Base-by-base conservation (phyloP, 2,888 invertebrate genomes). In the Anodontia alba region DNA sequence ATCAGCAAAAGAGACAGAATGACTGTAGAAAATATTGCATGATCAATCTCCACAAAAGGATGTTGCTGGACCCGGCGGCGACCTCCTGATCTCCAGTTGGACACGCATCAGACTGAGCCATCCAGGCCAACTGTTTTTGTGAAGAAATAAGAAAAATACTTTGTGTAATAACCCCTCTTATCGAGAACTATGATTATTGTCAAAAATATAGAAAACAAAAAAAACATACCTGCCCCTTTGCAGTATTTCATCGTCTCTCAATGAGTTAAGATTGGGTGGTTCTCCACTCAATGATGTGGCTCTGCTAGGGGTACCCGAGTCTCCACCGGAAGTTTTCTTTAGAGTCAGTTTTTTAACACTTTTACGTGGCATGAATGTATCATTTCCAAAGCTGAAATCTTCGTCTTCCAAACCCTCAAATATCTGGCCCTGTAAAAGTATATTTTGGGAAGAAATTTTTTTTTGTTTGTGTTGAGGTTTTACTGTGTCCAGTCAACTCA, bases 371-470 rank as follows among this genome's bases (percentile, higher is more conserved):
- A 94, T 91, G 95, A 95, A 95, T 10, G 94, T 93, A 83, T 95
- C 95, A 68, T 90, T 92, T 12, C 93, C 92, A 83, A 93, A 91
- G 73, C 92, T 92, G 68, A 92, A 91, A 67, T 93, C 93, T 66
- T 97, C 97, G 89, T 98, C 98, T 1, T 98, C 98, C 0, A 98
- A 94, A 0, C 98, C 98, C 91, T 98, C 98, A 94, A 98, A 98
- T 0, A 98, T 86, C 87, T 92, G 90, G 15, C 88, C 81, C 92
- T 92, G 84, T 33, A 88, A 80, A 17, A 38, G 29, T 46, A 46
- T 51, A 54, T 33, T 15, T 31, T 57, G 17, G n/a, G 70, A 43
- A 70, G 26, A 29, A 10, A n/a, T n/a, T n/a, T n/a, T n/a, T n/a
- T 69, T 5, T 69, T 69, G 20, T 38, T 29, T 43, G 23, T 12